Conservation (phyloP, 1,140 invertebrate species). For the Calycopis cecrops region DNA sequence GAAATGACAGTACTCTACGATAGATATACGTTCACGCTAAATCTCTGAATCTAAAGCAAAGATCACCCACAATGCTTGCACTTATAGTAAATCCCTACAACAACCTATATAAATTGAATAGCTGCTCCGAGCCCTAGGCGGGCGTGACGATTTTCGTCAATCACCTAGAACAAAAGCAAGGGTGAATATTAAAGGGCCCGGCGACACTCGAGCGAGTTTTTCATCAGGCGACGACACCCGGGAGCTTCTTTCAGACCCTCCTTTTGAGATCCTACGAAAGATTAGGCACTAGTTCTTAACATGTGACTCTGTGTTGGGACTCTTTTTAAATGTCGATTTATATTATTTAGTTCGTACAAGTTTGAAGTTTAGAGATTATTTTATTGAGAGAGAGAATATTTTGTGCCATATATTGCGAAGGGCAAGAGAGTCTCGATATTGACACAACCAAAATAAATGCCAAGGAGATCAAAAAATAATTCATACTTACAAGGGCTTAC, state of each 20-base stretch:
- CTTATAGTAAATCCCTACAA: conserved; percentile 14
- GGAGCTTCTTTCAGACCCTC: conserved; percentile 56
- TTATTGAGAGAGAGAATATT: too few relatives aligned
- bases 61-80: conserved; percentile 18
- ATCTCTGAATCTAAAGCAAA: not conserved
- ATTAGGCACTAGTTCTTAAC: conserved; percentile 68
- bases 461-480: too few relatives aligned
- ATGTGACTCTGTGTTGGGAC: conserved; percentile 24
- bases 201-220: conserved; percentile 61
- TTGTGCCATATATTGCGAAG: too few relatives aligned
- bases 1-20: too few relatives aligned
- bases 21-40: not conserved
- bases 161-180: conserved; percentile 58
- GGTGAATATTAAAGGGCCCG: conserved; percentile 65
- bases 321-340: conserved; percentile 2
- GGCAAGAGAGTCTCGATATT: too few relatives aligned
- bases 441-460: too few relatives aligned
- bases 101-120: conserved; percentile 34
- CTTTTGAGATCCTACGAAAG: conserved; percentile 70
- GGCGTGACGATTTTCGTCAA: conserved; percentile 65
- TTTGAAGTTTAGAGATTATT: not conserved
- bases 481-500: too few relatives aligned
- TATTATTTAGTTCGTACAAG: not conserved
- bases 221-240: conserved; percentile 58
- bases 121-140: conserved; percentile 27